phyloP scores from a whole-genome alignment of 1,140 invertebrate genomes.

The Maniola jurtina region DNA sequence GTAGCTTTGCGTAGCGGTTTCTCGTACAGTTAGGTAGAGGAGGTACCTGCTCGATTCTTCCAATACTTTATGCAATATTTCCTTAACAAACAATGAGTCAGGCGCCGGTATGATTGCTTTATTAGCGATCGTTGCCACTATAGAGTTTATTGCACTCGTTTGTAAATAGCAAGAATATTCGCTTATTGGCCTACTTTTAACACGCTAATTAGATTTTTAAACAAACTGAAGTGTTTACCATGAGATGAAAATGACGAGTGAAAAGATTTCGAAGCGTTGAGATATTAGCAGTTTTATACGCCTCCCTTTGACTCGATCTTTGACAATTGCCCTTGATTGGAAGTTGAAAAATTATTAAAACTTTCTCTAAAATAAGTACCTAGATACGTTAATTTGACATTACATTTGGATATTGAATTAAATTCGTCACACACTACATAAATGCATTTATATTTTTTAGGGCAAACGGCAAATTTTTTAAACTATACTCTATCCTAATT shows the following conservation, averaged over 20 bases:
- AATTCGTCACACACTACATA: too few relatives aligned
- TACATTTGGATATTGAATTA: too few relatives aligned
- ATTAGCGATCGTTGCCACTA: constrained; percentile 53
- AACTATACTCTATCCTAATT: too few relatives aligned
- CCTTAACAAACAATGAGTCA: constrained; percentile 63
- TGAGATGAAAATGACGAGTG: background rate
- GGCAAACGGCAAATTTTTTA: too few relatives aligned
- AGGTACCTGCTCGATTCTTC: constrained; percentile 17
- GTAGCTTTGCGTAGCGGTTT: constrained; percentile 36
- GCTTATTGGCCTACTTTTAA: constrained; percentile 37
- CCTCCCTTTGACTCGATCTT: too few relatives aligned
- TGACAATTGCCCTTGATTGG: too few relatives aligned
- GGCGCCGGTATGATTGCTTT: constrained; percentile 41
- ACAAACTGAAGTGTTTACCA: constrained; percentile 3
- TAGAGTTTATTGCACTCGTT: constrained; percentile 54
- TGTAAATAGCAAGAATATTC: constrained; percentile 33
- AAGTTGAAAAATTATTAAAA: too few relatives aligned
- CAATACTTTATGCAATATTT: constrained; percentile 58
- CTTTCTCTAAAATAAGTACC: too few relatives aligned
- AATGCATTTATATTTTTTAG: too few relatives aligned
- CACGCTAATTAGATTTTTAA: constrained; percentile 12
- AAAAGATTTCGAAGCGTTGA: background rate
- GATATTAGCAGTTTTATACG: background rate
- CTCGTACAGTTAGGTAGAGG: constrained; percentile 45
- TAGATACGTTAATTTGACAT: too few relatives aligned